phyloP scores from a whole-genome alignment of 2,797 vertebrate species.

The Sebastes umbrosus region DNA sequence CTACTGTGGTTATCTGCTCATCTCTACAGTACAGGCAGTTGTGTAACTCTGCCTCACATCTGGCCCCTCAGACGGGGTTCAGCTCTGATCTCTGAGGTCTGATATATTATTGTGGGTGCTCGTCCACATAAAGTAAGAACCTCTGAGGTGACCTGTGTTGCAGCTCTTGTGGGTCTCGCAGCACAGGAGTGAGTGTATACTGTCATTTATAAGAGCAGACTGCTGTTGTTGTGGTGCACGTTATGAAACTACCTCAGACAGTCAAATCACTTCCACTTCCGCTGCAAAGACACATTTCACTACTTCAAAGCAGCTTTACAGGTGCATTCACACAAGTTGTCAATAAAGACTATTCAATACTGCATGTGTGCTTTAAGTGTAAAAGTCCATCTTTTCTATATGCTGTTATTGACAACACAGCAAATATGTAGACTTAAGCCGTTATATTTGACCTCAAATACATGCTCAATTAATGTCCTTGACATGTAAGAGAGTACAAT shows the following conservation, averaged over 20 bases:
- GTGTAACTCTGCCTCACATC: slow-evolving; percentile 30
- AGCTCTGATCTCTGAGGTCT: slow-evolving; percentile 1
- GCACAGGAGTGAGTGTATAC: not conserved
- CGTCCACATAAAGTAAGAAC: not conserved
- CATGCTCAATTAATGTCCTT: not conserved
- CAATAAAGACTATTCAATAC: too few species aligned
- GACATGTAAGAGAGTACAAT: not conserved
- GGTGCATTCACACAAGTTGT: not conserved
- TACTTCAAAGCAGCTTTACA: not conserved
- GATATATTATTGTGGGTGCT: not conserved
- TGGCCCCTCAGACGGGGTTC: not conserved
- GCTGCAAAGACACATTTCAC: not conserved
- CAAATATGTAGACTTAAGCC: not conserved
- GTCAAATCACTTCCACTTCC: not conserved
- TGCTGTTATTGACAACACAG: not conserved
- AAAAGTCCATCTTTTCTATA: not conserved
- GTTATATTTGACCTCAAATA: not conserved
- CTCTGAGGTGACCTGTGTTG: slow-evolving; percentile 1
- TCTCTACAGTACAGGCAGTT: not conserved
- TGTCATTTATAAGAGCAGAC: not conserved
- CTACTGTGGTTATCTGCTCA: not conserved
- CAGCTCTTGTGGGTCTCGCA: not conserved
- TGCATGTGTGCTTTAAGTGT: not conserved
- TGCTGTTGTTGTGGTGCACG: not conserved
- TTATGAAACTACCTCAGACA: not conserved